phyloP scores from a whole-genome alignment of 2,113 vertebrate species.

The Pseudopodoces humilis region DNA sequence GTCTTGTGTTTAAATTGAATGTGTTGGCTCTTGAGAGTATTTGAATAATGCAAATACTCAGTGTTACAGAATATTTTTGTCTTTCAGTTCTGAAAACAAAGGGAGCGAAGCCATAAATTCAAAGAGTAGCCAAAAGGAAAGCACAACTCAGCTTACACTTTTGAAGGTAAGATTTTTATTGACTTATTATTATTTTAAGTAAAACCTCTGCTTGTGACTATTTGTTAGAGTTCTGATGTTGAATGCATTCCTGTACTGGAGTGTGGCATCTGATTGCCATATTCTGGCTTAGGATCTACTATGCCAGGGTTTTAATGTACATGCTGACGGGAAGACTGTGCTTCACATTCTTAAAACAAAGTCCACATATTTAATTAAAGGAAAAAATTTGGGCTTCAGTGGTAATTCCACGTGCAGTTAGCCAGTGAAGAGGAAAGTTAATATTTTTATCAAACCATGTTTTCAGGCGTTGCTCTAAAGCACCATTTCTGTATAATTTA shows the following conservation, averaged over 20 bases:
- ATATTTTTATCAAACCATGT: not conserved
- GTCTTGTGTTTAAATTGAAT: not conserved
- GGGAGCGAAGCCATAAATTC: conserved; percentile 59
- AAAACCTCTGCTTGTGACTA: not conserved
- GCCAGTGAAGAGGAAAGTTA: not conserved
- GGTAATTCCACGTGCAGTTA: not conserved
- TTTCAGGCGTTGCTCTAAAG: not conserved
- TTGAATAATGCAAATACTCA: not conserved
- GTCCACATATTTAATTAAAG: fast-evolving
- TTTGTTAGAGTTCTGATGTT: not conserved
- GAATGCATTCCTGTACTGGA: fast-evolving
- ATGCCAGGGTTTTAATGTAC: not conserved
- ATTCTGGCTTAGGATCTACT: not conserved
- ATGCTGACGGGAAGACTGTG: not conserved
- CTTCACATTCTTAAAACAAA: not conserved
- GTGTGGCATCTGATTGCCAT: not conserved
- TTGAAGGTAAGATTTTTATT: conserved; percentile 72
- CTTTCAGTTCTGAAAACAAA: conserved; percentile 78
- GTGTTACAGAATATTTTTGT: conserved; percentile 43
- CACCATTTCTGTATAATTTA: not conserved
- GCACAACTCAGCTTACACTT: conserved; percentile 55
- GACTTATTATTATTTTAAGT: not conserved
- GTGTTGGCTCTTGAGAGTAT: not conserved
- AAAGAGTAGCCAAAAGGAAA: conserved; percentile 71
- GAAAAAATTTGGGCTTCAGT: not conserved